Evolutionary conservation across 1,140 invertebrate genomes (phyloP).

Genomic region (Macrobrachium rosenbergii): DNA sequence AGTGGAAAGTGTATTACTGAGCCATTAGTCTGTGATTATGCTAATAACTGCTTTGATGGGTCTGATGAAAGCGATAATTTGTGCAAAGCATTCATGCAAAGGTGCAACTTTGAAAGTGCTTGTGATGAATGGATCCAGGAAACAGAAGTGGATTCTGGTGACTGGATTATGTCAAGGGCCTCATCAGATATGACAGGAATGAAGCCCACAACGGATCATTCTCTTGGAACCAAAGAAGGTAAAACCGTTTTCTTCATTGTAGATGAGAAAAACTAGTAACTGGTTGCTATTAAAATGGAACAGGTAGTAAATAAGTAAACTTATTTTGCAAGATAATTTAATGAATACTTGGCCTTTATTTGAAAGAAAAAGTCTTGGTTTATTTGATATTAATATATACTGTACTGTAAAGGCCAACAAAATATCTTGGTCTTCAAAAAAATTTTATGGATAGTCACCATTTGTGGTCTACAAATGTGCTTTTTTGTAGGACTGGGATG

Average conservation of each 20-base stretch:
- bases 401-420: too few relatives aligned
- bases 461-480: too few relatives aligned
- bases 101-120: conserved; percentile 46
- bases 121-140: conserved; percentile 41
- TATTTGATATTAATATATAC: too few relatives aligned
- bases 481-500: too few relatives aligned
- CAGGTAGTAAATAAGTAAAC: background rate
- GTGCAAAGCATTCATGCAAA: background rate
- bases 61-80: conserved; percentile 21
- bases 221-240: background rate
- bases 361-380: too few relatives aligned
- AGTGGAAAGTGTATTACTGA: conserved; percentile 27
- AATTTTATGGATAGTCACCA: too few relatives aligned
- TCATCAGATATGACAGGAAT: conserved; percentile 29
- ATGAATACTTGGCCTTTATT: too few relatives aligned
- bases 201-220: conserved; percentile 28
- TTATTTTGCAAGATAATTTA: too few relatives aligned
- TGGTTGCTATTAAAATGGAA: background rate
- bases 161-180: conserved; percentile 37
- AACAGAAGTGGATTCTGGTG: conserved; percentile 25
- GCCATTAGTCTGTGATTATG: conserved; percentile 33
- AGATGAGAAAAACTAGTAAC: background rate
- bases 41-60: conserved; percentile 43
- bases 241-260: background rate
- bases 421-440: too few relatives aligned